These are phyloP conservation scores for Ennomos erosarius DNA, from an alignment of 2,888 invertebrate species.

Conservation along the genomic window DNA sequence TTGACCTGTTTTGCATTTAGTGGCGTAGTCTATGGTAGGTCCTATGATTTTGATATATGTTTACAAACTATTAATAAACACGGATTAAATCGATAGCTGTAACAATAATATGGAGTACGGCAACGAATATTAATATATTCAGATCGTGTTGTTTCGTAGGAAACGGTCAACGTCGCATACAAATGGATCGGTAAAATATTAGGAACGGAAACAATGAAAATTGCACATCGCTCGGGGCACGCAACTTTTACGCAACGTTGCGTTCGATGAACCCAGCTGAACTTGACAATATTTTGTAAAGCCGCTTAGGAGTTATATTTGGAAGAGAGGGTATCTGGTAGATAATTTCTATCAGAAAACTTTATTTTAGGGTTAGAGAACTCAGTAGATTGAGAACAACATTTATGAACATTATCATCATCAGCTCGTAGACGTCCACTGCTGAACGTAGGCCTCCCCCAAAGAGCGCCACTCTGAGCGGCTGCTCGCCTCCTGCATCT, in stretches of 20 bases:
- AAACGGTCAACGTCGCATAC: conserved; percentile 54
- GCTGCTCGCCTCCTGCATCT: too few species aligned
- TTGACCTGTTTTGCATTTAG: not conserved
- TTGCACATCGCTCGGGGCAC: conserved; percentile 30
- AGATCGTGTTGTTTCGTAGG: conserved; percentile 54
- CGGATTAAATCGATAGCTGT: not conserved
- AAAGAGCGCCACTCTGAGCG: too few species aligned
- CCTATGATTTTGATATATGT: too few species aligned
- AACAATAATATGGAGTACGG: not conserved
- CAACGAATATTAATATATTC: conserved; percentile 45
- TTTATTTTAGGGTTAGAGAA: too few species aligned
- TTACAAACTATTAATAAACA: not conserved
- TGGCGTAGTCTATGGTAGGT: not conserved
- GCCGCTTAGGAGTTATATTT: too few species aligned
- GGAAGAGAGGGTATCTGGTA: too few species aligned
- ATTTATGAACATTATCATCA: too few species aligned
- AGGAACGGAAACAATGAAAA: conserved; percentile 50
- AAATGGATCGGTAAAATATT: conserved; percentile 54
- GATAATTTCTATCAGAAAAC: too few species aligned
- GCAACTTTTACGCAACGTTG: conserved; percentile 24
- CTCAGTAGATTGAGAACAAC: too few species aligned
- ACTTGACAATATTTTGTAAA: conserved; percentile 10
- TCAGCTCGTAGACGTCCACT: too few species aligned
- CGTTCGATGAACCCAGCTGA: conserved; percentile 16
- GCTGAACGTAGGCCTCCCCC: too few species aligned